These are phyloP conservation scores for Numenius arquata DNA, from an alignment of 2,113 vertebrate species.

Conservation along the genomic window DNA sequence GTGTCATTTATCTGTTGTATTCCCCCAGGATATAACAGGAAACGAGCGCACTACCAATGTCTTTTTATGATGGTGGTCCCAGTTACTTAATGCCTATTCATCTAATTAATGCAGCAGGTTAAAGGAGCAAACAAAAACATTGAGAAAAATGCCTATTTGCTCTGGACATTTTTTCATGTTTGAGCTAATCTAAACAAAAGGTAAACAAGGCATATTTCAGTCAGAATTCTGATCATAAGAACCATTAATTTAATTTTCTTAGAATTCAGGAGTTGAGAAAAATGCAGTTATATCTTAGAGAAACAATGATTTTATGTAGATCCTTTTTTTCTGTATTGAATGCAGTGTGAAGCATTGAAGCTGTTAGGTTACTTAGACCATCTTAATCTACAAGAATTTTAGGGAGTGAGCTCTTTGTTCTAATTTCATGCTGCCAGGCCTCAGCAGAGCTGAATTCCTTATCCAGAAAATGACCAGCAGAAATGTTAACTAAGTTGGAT, in stretches of 20 bases:
- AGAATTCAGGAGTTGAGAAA: not conserved
- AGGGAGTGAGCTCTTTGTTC: not conserved
- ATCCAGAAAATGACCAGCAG: not conserved
- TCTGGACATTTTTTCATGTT: not conserved
- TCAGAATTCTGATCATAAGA: not conserved
- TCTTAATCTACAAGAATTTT: not conserved
- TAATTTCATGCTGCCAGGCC: not conserved
- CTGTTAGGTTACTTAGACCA: not conserved
- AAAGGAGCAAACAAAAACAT: not conserved
- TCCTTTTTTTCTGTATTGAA: not conserved
- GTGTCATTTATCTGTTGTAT: not conserved
- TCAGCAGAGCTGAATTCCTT: not conserved
- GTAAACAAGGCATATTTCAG: not conserved
- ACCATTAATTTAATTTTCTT: not conserved
- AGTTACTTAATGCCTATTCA: not conserved
- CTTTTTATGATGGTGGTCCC: not conserved
- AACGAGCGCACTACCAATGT: accelerated
- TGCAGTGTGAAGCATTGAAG: not conserved
- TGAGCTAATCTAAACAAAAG: not conserved
- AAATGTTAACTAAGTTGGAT: not conserved
- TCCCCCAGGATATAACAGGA: not conserved
- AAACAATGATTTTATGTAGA: not conserved
- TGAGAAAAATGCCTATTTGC: not conserved
- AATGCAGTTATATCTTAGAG: not conserved
- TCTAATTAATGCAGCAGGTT: not conserved